Conservation (phyloP, 1,140 invertebrate genomes). For the Drosophila bifasciata region DNA sequence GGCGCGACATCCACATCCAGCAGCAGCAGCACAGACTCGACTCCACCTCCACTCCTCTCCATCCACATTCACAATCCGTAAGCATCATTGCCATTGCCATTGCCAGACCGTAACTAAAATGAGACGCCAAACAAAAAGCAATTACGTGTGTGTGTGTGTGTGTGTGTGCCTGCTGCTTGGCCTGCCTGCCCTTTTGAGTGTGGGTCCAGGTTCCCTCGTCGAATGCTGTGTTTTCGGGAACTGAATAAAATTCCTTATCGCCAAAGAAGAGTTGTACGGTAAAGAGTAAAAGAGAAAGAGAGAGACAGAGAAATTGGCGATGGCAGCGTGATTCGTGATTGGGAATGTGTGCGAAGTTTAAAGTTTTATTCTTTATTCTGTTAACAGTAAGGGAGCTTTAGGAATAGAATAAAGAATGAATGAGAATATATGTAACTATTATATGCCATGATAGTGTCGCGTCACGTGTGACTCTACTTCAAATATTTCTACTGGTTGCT, state of each 20-base stretch:
- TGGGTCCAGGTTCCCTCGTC: conserved; percentile 5
- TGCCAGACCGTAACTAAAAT: conserved; percentile 81
- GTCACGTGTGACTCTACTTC: too few species aligned
- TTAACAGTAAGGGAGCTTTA: too few species aligned
- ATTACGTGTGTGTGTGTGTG: conserved; percentile 55
- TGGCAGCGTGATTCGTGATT: conserved; percentile 1
- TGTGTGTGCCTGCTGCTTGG: conserved; percentile 25
- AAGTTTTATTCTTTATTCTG: too few species aligned
- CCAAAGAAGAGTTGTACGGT: conserved; percentile 33
- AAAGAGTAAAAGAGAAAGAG: conserved; percentile 3
- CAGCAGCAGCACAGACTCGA: background rate
- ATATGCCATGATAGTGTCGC: too few species aligned
- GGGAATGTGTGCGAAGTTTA: too few species aligned
- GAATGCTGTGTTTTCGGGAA: conserved; percentile 21
- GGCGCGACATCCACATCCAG: conserved; percentile 56
- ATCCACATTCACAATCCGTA: conserved; percentile 34
- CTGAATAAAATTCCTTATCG: conserved; percentile 80
- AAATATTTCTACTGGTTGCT: too few species aligned
- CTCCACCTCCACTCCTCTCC: background rate
- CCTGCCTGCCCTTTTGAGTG: conserved; percentile 52
- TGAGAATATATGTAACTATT: too few species aligned
- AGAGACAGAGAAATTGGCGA: conserved; percentile 9
- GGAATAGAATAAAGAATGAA: too few species aligned
- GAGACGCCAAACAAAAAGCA: conserved; percentile 81
- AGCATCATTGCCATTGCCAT: conserved; percentile 46